These are phyloP conservation scores for Lampris incognitus DNA, from an alignment of 2,113 vertebrate species.

Conservation along the genomic window DNA sequence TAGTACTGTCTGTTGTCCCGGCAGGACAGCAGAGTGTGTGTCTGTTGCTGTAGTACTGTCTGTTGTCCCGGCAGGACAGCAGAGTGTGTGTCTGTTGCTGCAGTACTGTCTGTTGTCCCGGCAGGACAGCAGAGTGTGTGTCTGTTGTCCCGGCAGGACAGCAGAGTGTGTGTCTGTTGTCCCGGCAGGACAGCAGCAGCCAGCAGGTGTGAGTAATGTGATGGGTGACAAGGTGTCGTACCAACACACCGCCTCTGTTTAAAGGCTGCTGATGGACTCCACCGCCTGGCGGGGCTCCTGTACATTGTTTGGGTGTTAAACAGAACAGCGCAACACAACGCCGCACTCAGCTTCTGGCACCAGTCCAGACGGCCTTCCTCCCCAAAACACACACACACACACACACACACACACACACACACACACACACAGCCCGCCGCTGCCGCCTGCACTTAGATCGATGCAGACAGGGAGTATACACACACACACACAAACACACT, in stretches of 20 bases:
- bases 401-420: too few relatives aligned
- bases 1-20: too few relatives aligned
- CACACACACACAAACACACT: neutral
- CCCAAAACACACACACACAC: neutral
- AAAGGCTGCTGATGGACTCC: neutral
- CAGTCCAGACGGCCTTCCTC: neutral
- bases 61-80: neutral
- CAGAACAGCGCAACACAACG: neutral
- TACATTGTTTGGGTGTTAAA: neutral
- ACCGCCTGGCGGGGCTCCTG: neutral
- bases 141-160: neutral
- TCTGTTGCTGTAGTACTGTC: neutral
- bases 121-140: neutral
- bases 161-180: conserved; percentile 1
- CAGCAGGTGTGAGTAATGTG: conserved; percentile 25
- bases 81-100: too few relatives aligned
- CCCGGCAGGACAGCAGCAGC: conserved; percentile 19
- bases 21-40: neutral
- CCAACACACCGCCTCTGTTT: neutral
- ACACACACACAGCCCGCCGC: neutral
- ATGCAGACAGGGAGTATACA: neutral
- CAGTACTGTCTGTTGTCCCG: neutral
- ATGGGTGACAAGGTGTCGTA: conserved; percentile 4
- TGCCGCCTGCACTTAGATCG: neutral
- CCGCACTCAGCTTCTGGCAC: neutral